Evolutionary conservation across 1,140 invertebrate species (phyloP), one percentile per base, ranked within the genome.

Genomic region (Choristoneura fumiferana): DNA sequence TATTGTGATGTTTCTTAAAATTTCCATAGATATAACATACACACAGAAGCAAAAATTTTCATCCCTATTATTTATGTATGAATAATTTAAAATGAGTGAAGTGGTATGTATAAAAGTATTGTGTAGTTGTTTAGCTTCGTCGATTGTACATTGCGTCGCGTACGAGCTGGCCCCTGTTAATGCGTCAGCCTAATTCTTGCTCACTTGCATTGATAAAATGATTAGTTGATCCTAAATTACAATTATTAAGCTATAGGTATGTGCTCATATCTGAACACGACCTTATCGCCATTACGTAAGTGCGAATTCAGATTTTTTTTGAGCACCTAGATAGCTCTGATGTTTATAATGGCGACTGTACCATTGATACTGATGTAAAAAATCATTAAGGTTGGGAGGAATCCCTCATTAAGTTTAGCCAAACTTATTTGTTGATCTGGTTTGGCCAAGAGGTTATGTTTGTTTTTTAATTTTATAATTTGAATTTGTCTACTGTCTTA

Each of bases 1-100:
- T 86, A 82, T 81, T 87, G 85, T 88, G 85, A 88, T 88, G 82
- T 87, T 74, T 81, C 70, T 76, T 78, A 73, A 67, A 74, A 81
- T 78, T 77, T 76, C 74, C 73, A 75, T 83, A 79, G 74, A 40
- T 74, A 69, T 71, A 67, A 71, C 43, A 49, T 8, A 49, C 43
- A 22, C 43, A 2, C 37, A 71, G 59, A 67, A 62, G 68, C 63
- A 58, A 60, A 61, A 61, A 61, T 65, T 77, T 71, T 73, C 73
- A 67, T 67, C 82, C 78, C 75, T 63, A 60, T 71, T 57, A 53
- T 65, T 60, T 58, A 65, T 72, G 60, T 73, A 72, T 60, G 58
- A 66, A 63, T 83, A 71, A 73, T 78, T 79, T 76, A 70, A 80
- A 73, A 65, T 59, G 43, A 49, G 43, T 49, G 43, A 37, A 57